phyloP scores from a whole-genome alignment of 2,797 vertebrate genomes.

The Glossophaga mutica region DNA sequence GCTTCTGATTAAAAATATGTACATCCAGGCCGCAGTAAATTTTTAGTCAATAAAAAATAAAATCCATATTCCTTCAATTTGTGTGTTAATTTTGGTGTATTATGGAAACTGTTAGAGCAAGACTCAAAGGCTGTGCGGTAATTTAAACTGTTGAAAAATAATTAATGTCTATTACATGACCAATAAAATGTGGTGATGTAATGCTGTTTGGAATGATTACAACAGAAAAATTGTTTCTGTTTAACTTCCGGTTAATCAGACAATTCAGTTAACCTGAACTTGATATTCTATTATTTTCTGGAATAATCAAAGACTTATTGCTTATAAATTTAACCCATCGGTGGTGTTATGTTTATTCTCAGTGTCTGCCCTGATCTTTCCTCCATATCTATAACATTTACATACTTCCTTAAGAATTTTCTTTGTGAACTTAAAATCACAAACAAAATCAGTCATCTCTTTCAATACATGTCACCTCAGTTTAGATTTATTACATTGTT shows the following conservation, averaged over 20 bases:
- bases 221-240: not conserved
- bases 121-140: not conserved
- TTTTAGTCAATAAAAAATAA: not conserved
- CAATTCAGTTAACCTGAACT: not conserved
- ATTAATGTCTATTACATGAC: not conserved
- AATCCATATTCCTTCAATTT: not conserved
- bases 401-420: not conserved
- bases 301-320: not conserved
- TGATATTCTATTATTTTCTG: not conserved
- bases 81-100: not conserved
- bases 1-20: not conserved
- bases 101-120: not conserved
- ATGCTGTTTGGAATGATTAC: not conserved
- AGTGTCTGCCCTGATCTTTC: not conserved
- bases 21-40: not conserved
- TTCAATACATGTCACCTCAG: not conserved
- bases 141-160: conserved; percentile 17
- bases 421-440: not conserved
- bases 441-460: conserved; percentile 2
- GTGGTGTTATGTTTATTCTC: not conserved
- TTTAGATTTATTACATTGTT: not conserved
- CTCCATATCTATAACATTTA: not conserved
- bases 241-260: not conserved
- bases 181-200: not conserved
- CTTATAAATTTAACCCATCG: not conserved